A percentile compares a stretch with the other conserved stretches of the same genome.
These are phyloP conservation scores for Ivindomyrus marchei DNA, from an alignment of 2,113 vertebrate species.

Conservation along the genomic window DNA sequence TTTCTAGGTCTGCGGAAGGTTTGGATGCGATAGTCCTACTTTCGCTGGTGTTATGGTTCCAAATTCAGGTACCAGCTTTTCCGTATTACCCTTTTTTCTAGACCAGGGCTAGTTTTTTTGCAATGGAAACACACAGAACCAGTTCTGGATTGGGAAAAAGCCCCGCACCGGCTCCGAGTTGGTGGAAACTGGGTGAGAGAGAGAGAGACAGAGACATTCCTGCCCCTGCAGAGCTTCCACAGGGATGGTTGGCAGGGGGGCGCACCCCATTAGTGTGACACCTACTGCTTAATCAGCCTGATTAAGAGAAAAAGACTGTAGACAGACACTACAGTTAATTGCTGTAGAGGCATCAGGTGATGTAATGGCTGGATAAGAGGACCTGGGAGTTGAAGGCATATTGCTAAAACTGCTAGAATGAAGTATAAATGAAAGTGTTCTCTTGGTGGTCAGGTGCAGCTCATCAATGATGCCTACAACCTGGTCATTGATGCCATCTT, in stretches of 20 bases:
- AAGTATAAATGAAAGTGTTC: background rate
- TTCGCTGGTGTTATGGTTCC: background rate
- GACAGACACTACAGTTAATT: background rate
- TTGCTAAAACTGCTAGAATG: background rate
- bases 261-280: background rate
- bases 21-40: background rate
- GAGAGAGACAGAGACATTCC: background rate
- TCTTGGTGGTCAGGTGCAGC: constrained; percentile 57
- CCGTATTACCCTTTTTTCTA: background rate
- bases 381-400: background rate
- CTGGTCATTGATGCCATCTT: constrained; percentile 68
- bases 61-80: background rate
- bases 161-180: background rate
- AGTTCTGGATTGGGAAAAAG: background rate
- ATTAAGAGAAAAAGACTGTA: background rate
- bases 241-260: background rate
- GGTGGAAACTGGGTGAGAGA: background rate
- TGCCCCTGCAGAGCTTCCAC: background rate
- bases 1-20: background rate
- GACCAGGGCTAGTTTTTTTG: background rate
- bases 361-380: background rate
- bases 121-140: background rate
- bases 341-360: background rate
- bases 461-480: constrained; percentile 70
- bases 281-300: background rate